A percentile compares a stretch with the other conserved stretches of the same genome.
phyloP scores from a whole-genome alignment of 2,888 invertebrate genomes.

The Xestia xanthographa region DNA sequence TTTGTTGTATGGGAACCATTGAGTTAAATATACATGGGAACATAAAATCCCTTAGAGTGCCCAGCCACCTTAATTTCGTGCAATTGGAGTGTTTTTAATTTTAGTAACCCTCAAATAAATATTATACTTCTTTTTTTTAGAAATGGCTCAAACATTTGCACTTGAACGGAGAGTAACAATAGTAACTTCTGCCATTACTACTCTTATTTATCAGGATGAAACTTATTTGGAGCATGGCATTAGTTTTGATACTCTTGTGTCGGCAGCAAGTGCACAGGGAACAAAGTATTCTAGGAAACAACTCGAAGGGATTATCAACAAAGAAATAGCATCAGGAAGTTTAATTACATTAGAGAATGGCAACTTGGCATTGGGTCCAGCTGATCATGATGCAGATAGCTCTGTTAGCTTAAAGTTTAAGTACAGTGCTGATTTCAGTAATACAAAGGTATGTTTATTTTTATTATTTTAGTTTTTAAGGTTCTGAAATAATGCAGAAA shows the following conservation, averaged over 20 bases:
- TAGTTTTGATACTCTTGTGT: constrained; percentile 92
- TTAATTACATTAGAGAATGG: constrained; percentile 92
- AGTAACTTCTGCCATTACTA: constrained; percentile 92
- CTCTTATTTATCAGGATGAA: constrained; percentile 93
- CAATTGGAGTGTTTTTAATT: not conserved
- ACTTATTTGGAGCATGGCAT: constrained; percentile 93
- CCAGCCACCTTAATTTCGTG: constrained; percentile 18
- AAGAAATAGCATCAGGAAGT: constrained; percentile 93
- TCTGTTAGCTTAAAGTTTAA: constrained; percentile 88
- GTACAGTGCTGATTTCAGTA: constrained; percentile 83
- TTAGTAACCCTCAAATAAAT: not conserved
- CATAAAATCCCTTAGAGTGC: constrained; percentile 6
- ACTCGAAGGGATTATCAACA: constrained; percentile 92
- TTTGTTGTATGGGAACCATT: constrained; percentile 10
- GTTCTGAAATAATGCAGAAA: not conserved
- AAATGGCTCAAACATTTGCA: constrained; percentile 86
- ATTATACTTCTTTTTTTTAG: constrained; percentile 66
- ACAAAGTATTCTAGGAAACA: constrained; percentile 92
- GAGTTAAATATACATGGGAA: too few relatives aligned
- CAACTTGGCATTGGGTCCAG: constrained; percentile 92
- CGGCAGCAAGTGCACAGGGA: constrained; percentile 92
- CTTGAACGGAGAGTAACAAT: constrained; percentile 87
- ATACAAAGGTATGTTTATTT: constrained; percentile 80
- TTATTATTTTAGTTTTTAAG: not conserved
- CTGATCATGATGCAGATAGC: constrained; percentile 90